Percentiles rank a stretch among this genome's conserved stretches.
Evolutionary conservation across 2,888 invertebrate species (phyloP).

Genomic region (Thymelicus lineola): DNA sequence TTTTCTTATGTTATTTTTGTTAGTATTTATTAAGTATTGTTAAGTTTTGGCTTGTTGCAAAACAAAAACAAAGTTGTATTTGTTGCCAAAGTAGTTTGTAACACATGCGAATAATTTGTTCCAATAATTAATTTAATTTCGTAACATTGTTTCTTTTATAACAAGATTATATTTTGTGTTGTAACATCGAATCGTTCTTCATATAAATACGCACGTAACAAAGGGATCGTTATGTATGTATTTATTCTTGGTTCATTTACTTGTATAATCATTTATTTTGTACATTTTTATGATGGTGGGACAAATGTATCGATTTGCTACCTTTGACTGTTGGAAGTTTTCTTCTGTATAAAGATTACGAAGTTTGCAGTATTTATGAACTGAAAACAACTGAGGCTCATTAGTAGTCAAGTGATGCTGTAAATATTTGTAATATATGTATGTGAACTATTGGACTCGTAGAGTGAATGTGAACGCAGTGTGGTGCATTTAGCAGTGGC

Average conservation of each 20-base stretch:
- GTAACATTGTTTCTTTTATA: not conserved
- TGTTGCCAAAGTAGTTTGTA: constrained; percentile 29
- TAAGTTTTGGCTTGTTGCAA: constrained; percentile 10
- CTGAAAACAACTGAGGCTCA: constrained; percentile 25
- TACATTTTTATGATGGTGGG: constrained; percentile 37
- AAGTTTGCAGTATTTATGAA: constrained; percentile 40
- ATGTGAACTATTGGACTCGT: constrained; percentile 37
- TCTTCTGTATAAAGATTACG: constrained; percentile 11
- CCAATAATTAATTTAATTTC: constrained; percentile 18
- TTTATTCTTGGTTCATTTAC: constrained; percentile 41
- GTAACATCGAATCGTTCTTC: not conserved
- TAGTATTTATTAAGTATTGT: constrained; percentile 21
- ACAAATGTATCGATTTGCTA: constrained; percentile 1
- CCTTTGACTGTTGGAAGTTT: constrained; percentile 1
- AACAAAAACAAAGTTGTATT: constrained; percentile 21
- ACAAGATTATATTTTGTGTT: not conserved
- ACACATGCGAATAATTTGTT: constrained; percentile 9
- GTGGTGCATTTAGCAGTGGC: constrained; percentile 61
- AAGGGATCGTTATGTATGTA: constrained; percentile 11
- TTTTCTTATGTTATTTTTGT: constrained; percentile 22
- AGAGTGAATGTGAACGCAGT: constrained; percentile 37
- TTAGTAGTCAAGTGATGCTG: constrained; percentile 40
- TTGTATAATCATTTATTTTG: constrained; percentile 44
- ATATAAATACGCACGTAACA: constrained; percentile 1
- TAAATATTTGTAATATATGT: constrained; percentile 46